A percentile compares a stretch with the other conserved stretches of the same genome.
phyloP scores from a whole-genome alignment of 2,113 vertebrate species.

The Boulengeromyrus knoepffleri region DNA sequence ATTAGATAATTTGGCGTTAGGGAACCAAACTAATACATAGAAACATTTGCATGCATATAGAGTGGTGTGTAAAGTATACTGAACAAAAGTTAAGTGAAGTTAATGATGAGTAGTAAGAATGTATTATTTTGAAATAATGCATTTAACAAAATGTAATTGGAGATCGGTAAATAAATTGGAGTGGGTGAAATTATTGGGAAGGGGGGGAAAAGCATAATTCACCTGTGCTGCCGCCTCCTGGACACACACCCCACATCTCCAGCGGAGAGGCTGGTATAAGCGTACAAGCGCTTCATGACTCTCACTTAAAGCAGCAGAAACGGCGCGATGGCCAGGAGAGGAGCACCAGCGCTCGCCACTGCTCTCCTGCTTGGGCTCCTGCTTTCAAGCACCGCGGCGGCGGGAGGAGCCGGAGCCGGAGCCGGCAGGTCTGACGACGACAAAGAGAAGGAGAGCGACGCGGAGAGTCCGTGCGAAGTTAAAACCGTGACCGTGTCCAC shows the following conservation, averaged over 20 bases:
- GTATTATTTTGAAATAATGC: background rate
- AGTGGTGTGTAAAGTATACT: background rate
- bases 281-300: constrained; percentile 12
- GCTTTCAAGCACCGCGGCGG: background rate
- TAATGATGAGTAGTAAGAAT: background rate
- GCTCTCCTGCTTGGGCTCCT: constrained; percentile 7
- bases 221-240: constrained; percentile 33
- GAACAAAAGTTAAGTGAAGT: background rate
- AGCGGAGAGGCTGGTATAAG: constrained; percentile 21
- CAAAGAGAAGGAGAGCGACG: background rate
- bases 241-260: constrained; percentile 18
- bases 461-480: constrained; percentile 46
- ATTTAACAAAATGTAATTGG: background rate
- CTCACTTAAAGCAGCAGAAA: constrained; percentile 21
- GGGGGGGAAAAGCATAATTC: background rate
- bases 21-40: background rate
- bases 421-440: background rate
- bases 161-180: background rate
- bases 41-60: background rate
- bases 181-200: background rate
- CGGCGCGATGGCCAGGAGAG: constrained; percentile 17
- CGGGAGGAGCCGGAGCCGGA: background rate
- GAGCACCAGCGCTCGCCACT: background rate
- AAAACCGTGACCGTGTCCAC: constrained; percentile 73
- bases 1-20: background rate